Evolutionary conservation across 2,797 vertebrate genomes (phyloP).

Genomic region (Momotus momota): DNA sequence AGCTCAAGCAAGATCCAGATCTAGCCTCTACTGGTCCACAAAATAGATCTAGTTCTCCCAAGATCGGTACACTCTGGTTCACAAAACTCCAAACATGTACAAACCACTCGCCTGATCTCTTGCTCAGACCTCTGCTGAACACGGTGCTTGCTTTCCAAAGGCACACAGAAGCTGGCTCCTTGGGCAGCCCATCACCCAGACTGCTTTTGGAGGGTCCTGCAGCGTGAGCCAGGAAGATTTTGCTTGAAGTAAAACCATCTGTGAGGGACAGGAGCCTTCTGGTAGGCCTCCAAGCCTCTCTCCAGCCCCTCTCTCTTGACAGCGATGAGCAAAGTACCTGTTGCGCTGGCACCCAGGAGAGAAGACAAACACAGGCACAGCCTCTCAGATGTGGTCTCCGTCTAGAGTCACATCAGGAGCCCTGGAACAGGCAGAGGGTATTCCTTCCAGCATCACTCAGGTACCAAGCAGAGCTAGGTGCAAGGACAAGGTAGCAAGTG

Average conservation of each 20-base stretch:
- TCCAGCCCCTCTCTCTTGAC: neutral
- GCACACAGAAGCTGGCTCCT: rapidly evolving
- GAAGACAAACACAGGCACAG: neutral
- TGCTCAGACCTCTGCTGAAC: neutral
- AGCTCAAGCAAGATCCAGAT: neutral
- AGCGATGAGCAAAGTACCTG: neutral
- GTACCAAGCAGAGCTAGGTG: neutral
- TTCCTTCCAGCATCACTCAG: neutral
- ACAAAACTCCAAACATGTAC: neutral
- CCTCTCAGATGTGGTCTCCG: neutral
- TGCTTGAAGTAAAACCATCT: neutral
- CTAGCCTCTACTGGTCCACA: neutral
- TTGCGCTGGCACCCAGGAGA: neutral
- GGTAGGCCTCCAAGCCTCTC: neutral
- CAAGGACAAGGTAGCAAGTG: neutral
- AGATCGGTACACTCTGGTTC: neutral
- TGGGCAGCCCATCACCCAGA: neutral
- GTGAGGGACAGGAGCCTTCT: neutral
- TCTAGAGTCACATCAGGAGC: neutral
- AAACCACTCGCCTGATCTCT: neutral
- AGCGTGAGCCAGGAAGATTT: neutral
- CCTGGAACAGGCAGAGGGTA: neutral
- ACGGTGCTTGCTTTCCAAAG: neutral
- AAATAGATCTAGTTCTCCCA: neutral
- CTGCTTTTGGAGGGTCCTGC: neutral